These are phyloP conservation scores for Oncorhynchus masou DNA, from an alignment of 2,113 vertebrate genomes.

Conservation along the genomic window DNA sequence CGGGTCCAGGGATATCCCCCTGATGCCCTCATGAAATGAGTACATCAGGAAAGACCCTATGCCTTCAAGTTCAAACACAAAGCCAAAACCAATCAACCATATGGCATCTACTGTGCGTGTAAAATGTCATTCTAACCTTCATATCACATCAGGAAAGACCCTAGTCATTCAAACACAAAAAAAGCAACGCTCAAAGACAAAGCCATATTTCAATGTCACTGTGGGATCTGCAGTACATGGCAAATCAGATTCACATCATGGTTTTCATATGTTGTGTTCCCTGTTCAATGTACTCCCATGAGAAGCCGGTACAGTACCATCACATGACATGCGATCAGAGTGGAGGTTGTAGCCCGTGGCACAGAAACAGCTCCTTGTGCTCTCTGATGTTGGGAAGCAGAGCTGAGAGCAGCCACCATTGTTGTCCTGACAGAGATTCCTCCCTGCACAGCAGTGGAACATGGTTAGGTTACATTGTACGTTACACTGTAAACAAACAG, in stretches of 20 bases:
- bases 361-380: conserved; percentile 78
- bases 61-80: conserved; percentile 67
- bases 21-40: conserved; percentile 84
- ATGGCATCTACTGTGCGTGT: neutral
- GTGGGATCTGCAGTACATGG: no score
- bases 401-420: conserved; percentile 88
- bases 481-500: neutral
- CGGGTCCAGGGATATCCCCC: conserved; percentile 83
- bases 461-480: neutral
- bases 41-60: conserved; percentile 86
- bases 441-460: conserved; percentile 64
- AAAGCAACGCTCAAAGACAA: no score
- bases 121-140: no score
- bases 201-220: no score
- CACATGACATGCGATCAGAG: conserved; percentile 80
- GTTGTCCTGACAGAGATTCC: conserved; percentile 80
- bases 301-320: conserved; percentile 65
- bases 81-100: neutral
- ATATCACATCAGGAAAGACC: neutral
- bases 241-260: no score
- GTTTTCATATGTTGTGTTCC: no score
- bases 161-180: no score
- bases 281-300: no score
- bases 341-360: conserved; percentile 83
- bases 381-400: conserved; percentile 84